Evolutionary conservation across 92 coral and sea anemone genomes (phyloP), one percentile per base, ranked within the genome.

Genomic region (Parazoanthus darwini): DNA sequence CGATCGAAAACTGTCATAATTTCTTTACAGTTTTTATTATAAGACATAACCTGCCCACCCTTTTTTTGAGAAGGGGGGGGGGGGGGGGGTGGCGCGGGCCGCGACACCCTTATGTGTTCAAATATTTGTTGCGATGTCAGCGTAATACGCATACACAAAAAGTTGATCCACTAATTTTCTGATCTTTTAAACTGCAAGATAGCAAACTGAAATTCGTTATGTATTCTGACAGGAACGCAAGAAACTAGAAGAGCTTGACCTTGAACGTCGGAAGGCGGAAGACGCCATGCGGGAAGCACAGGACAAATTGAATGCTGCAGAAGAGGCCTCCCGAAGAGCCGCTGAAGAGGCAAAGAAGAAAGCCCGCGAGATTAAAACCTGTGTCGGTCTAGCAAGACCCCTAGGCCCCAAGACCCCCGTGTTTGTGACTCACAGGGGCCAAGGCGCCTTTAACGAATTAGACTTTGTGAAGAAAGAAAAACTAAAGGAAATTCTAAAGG

Each of bases 271-370:
- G 86, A 96, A 94, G 23, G 96, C 98, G 3, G 96, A 96, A 48
- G 91, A 92, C 56, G 98, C 98, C n/a, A 95, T 95, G 94, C 88
- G 91, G 42, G 98, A 94, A 82, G 98, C 98, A 36, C 94, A 94
- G 68, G 95, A 93, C 6, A 96, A 96, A 81, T 92, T 96, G 16
- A 85, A 77, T 23, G 96, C 95, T 0, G 98, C 98, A 0, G 94
- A 94, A 88, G 90, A 92, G 38, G 98, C 98, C 35, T 92, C 98
- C n/a, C 91, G 92, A 86, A 94, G 82, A 42, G 98, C 98, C 1
- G 96, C 98, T 3, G 98, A 96, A 54, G 94, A 94, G 77, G 98
- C 98, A 6, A 96, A 96, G 94, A 92, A 94, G 88, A 93, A 92
- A 93, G 98, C 95, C 71, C 89, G 98, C 80, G 98, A 96, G 80